Conservation (phyloP, 2,888 invertebrate genomes). For the Mermis nigrescens region DNA sequence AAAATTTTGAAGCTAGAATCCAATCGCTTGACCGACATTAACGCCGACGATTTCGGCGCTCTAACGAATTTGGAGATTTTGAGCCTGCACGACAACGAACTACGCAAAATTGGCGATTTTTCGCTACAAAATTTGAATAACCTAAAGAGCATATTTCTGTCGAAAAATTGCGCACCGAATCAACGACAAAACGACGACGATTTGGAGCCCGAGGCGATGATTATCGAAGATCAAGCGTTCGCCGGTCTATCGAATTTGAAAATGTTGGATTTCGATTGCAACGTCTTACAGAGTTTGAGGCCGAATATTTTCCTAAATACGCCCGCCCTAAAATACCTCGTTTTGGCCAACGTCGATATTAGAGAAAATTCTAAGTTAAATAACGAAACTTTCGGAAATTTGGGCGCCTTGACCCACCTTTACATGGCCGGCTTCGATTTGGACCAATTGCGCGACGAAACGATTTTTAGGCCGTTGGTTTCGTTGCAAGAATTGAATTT, state of each 20-base stretch:
- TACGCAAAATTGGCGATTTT: background rate
- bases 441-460: background rate
- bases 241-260: background rate
- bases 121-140: background rate
- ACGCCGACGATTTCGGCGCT: background rate
- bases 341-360: background rate
- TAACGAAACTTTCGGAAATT: background rate
- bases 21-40: background rate
- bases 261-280: constrained; percentile 1
- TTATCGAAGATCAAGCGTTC: background rate
- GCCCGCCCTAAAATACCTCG: background rate
- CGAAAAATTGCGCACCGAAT: background rate
- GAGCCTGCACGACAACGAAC: background rate
- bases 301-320: background rate
- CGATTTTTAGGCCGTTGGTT: background rate
- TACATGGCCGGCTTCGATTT: constrained; percentile 2
- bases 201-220: background rate
- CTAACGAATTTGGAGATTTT: background rate
- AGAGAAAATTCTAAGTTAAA: background rate
- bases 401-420: background rate
- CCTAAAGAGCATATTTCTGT: background rate
- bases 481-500: background rate
- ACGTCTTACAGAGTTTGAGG: background rate
- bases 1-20: constrained; percentile 1
- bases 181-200: background rate